phyloP scores from a whole-genome alignment of 2,888 invertebrate species.

The Encarsia formosa region DNA sequence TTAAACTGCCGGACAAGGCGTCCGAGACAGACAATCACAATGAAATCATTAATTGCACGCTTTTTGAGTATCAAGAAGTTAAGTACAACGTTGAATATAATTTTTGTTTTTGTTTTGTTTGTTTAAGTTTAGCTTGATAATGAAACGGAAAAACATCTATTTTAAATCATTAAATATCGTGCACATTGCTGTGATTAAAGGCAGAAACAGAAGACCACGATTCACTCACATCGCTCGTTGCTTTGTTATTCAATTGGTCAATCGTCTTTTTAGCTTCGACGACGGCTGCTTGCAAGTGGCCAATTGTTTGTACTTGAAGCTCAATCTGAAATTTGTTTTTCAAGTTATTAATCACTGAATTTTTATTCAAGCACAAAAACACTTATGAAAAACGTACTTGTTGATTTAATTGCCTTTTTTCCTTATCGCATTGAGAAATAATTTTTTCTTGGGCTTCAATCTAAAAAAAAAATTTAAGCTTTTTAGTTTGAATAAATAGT shows the following conservation, averaged over 20 bases:
- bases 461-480: constrained; percentile 21
- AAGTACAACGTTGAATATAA: neutral
- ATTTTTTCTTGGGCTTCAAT: constrained; percentile 38
- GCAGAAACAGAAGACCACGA: constrained; percentile 43
- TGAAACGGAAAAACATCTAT: constrained; percentile 6
- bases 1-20: no score
- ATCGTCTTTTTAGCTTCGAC: constrained; percentile 45
- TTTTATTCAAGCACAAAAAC: no score
- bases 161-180: constrained; percentile 46
- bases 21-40: no score
- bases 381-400: no score
- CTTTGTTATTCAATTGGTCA: constrained; percentile 44
- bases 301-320: constrained; percentile 46
- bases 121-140: no score
- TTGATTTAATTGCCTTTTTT: constrained; percentile 40
- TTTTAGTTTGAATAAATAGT: neutral
- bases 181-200: constrained; percentile 46
- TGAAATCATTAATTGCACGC: neutral
- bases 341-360: no score
- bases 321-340: constrained; percentile 43
- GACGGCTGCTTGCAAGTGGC: constrained; percentile 44
- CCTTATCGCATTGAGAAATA: constrained; percentile 39
- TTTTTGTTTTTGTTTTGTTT: constrained; percentile 1
- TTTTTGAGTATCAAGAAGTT: constrained; percentile 6
- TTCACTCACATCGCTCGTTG: constrained; percentile 46